Percentiles rank a stretch among this genome's conserved stretches.
phyloP scores from a whole-genome alignment of 1,140 invertebrate genomes.

The Drosophila novamexicana region DNA sequence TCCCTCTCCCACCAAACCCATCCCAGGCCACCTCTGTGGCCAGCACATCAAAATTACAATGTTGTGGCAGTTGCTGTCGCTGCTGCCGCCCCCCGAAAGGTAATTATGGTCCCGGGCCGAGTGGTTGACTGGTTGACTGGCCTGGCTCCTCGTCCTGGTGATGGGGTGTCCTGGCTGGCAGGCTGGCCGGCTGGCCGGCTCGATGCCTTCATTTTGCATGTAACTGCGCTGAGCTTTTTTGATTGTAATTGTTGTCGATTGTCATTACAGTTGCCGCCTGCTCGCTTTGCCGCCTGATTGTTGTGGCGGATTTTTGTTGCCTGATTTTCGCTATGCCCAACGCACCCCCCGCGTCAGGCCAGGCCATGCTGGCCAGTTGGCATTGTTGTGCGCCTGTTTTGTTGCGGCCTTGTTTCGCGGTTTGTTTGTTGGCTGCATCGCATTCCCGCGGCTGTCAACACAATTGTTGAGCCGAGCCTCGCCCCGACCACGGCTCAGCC shows the following conservation, averaged over 20 bases:
- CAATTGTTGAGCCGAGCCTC: constrained; percentile 55
- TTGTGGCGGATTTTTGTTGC: constrained; percentile 63
- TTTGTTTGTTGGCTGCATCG: constrained; percentile 76
- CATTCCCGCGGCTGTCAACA: constrained; percentile 77
- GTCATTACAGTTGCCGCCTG: constrained; percentile 71
- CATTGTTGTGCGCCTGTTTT: constrained; percentile 69
- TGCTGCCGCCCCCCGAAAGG: constrained; percentile 52
- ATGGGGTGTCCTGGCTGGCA: neutral
- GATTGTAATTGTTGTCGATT: constrained; percentile 83
- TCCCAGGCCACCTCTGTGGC: constrained; percentile 3
- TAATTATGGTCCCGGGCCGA: constrained; percentile 64
- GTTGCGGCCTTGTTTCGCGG: constrained; percentile 77
- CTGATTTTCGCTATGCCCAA: constrained; percentile 54
- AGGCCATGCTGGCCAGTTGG: neutral
- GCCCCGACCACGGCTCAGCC: neutral
- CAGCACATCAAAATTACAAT: constrained; percentile 74
- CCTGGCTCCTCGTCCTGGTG: constrained; percentile 3
- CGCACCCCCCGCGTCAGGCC: neutral
- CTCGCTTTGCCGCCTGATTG: constrained; percentile 37
- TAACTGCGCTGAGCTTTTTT: constrained; percentile 66
- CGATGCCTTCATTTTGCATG: constrained; percentile 62
- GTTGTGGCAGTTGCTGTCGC: constrained; percentile 64
- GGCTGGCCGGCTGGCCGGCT: neutral
- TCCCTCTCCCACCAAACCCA: neutral
- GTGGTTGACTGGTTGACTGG: constrained; percentile 36